phyloP scores from a whole-genome alignment of 2,797 vertebrate genomes.

The Rhinatrema bivittatum region DNA sequence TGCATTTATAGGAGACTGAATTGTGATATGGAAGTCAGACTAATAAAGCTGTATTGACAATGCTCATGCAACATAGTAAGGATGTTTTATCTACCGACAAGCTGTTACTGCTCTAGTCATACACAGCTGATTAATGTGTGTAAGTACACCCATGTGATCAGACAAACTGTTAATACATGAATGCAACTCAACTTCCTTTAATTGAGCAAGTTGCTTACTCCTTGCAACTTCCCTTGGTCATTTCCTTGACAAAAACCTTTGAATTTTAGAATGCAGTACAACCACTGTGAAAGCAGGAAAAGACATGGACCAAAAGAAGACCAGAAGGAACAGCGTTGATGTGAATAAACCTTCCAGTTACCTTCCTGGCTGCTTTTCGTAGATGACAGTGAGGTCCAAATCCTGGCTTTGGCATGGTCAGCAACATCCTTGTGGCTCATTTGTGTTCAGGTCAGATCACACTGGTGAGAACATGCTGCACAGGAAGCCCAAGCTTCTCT shows the following conservation, averaged over 20 bases:
- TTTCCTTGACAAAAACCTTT: conserved; percentile 52
- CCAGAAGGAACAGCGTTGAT: conserved; percentile 6
- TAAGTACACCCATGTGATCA: conserved; percentile 13
- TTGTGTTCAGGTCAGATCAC: conserved; percentile 24
- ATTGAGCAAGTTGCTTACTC: too few species aligned
- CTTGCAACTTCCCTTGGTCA: conserved; percentile 48
- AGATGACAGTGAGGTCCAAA: conserved; percentile 20
- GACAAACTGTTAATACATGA: conserved; percentile 7
- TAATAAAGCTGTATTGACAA: too few species aligned
- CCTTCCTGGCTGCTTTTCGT: conserved; percentile 42
- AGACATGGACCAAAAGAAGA: conserved; percentile 40
- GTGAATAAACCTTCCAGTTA: conserved; percentile 36
- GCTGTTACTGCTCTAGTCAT: too few species aligned
- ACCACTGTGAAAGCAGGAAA: conserved; percentile 34
- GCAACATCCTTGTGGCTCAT: conserved; percentile 31
- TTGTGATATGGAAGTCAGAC: too few species aligned
- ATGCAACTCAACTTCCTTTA: conserved; percentile 45
- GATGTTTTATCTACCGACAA: too few species aligned
- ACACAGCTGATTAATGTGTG: neutral
- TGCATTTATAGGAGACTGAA: too few species aligned
- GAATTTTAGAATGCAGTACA: conserved; percentile 38
- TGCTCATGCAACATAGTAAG: too few species aligned
- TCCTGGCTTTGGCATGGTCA: conserved; percentile 29
- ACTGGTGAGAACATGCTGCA: conserved; percentile 24
- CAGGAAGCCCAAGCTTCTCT: conserved; percentile 23